A percentile compares a stretch with the other conserved stretches of the same genome.
Evolutionary conservation across 2,113 vertebrate genomes (phyloP).

Genomic region (Megaptera novaeangliae): DNA sequence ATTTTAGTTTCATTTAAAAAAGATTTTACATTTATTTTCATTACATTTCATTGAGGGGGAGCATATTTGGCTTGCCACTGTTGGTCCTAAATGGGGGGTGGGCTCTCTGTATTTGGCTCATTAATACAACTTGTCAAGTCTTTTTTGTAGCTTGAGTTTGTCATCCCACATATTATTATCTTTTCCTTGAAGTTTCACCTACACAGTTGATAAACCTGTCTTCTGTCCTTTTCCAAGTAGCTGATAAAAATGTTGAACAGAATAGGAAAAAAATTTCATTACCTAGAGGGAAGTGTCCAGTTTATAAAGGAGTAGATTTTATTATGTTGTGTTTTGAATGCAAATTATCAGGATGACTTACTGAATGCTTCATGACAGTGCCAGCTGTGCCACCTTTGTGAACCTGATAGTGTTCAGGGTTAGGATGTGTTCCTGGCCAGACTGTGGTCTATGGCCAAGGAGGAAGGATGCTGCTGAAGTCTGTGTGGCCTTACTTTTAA

Average conservation of each 20-base stretch:
- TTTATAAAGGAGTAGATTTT: slow-evolving; percentile 1
- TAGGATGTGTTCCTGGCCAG: neutral
- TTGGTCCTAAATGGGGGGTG: neutral
- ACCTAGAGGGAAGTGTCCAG: neutral
- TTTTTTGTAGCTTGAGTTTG: slow-evolving; percentile 34
- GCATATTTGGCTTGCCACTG: neutral
- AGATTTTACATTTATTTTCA: neutral
- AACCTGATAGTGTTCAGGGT: neutral
- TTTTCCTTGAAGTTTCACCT: slow-evolving; percentile 20
- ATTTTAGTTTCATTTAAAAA: slow-evolving; percentile 3
- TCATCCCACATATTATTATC: neutral
- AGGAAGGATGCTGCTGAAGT: neutral
- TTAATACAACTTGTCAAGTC: neutral
- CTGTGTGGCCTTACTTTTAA: neutral
- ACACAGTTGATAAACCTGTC: neutral
- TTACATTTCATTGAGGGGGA: neutral
- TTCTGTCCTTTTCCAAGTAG: slow-evolving; percentile 23
- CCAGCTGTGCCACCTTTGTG: neutral
- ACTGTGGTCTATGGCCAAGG: neutral
- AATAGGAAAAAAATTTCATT: neutral
- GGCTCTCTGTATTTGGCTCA: neutral
- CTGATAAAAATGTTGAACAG: slow-evolving; percentile 20
- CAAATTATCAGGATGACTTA: neutral
- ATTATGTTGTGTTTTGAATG: neutral
- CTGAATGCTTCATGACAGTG: neutral